Base-by-base conservation (phyloP, 2,888 invertebrate genomes). In the Agrilus mali region DNA sequence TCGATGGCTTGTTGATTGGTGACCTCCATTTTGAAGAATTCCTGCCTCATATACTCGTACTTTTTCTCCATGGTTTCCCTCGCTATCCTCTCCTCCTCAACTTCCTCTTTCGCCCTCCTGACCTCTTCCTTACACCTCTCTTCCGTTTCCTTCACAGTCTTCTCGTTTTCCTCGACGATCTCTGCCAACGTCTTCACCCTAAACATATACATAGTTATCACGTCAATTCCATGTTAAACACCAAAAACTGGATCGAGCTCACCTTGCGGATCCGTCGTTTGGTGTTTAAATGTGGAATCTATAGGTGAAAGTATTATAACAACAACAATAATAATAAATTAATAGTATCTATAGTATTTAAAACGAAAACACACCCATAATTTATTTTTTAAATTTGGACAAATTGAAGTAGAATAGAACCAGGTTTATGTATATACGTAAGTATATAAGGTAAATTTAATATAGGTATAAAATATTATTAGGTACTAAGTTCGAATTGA, bases 191-290 rank as follows among this genome's bases (percentile, higher is more conserved):
- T 50, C 43, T 55, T 55, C 51, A 60, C 53, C 54, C 66, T 66
- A 60, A 54, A 62, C 57, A 60, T 55, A 55, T 53, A 50, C 49
- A 57, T 50, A 51, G 50, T 54, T 63, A 61, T 64, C 60, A 65
- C 57, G 59, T 65, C 64, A 66, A 58, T 64, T 52, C 58, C 48
- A 50, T 50, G 53, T 53, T 52, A 55, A 57, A 57, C 58, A 57
- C 59, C 58, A 48, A 53, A 49, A 51, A 49, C 51, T 52, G 58
- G 56, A 49, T 50, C 54, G 52, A 54, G 51, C 59, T 60, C 59
- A 60, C 61, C 60, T 58, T 41, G 40, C 48, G 49, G 53, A 49
- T 46, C 39, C 52, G 38, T 40, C 44, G 45, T 43, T 47, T 42
- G 50, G 52, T 53, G 52, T 53, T 47, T 49, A 37, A 34, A 40